Evolutionary conservation across 2,797 vertebrate genomes (phyloP).

Genomic region (Leuciscus waleckii): DNA sequence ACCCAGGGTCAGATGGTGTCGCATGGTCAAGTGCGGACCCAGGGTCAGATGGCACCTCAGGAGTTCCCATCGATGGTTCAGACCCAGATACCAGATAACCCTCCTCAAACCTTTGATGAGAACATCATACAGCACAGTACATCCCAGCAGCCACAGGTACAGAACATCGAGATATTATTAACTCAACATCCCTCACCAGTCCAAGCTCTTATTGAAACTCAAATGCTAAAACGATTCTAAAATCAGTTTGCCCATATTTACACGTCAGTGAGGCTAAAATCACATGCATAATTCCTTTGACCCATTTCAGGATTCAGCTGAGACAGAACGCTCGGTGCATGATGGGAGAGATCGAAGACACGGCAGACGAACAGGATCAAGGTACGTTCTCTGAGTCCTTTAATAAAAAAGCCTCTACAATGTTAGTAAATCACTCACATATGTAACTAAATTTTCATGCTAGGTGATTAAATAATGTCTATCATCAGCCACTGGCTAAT

Average conservation of each 20-base stretch:
- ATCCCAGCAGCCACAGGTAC: constrained; percentile 14
- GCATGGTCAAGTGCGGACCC: not conserved
- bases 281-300: not conserved
- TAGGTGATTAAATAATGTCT: not conserved
- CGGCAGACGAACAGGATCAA: constrained; percentile 85
- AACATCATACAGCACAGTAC: not conserved
- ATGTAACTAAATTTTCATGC: not conserved
- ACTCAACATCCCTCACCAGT: not conserved
- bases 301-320: constrained; percentile 69
- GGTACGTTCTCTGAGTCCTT: constrained; percentile 48
- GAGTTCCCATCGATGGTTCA: not conserved
- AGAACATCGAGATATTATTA: not conserved
- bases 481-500: not conserved
- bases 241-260: not conserved
- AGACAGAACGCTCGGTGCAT: constrained; percentile 80
- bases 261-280: not conserved
- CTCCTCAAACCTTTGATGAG: not conserved
- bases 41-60: not conserved
- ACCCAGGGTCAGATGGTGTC: not conserved
- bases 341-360: constrained; percentile 83
- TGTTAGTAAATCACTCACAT: not conserved
- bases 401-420: not conserved
- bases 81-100: not conserved
- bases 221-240: not conserved
- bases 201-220: not conserved